Evolutionary conservation across 2,113 vertebrate genomes (phyloP).

Genomic region (rat (Rattus norvegicus)): DNA sequence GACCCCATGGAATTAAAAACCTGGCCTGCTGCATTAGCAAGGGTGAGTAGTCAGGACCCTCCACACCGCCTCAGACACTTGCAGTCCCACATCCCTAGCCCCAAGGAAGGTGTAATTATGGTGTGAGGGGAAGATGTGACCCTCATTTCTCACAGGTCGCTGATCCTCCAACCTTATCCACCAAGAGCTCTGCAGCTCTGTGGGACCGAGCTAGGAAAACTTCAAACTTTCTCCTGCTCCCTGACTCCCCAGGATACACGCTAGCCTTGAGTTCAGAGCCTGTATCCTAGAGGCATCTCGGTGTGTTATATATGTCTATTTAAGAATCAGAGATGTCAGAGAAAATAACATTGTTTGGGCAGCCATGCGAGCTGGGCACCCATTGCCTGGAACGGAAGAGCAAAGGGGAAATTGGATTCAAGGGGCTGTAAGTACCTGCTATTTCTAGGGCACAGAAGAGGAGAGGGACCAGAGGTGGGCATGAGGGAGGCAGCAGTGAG

Average conservation of each 20-base stretch:
- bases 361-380: background rate
- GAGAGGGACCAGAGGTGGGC: background rate
- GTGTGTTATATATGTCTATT: background rate
- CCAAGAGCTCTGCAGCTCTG: background rate
- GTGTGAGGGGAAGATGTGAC: background rate
- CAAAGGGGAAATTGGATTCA: background rate
- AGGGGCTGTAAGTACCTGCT: background rate
- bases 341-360: background rate
- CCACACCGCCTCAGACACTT: background rate
- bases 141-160: constrained; percentile 60
- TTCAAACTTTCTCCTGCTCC: background rate
- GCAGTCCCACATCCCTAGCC: background rate
- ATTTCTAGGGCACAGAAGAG: background rate
- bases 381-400: background rate
- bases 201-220: background rate
- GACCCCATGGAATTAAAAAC: constrained; percentile 69
- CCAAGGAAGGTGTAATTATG: constrained; percentile 26
- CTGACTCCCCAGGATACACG: background rate
- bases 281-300: background rate
- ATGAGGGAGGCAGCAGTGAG: background rate
- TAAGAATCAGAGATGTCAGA: background rate
- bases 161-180: background rate
- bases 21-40: constrained; percentile 49
- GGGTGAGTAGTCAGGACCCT: constrained; percentile 55
- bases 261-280: background rate